Percentiles rank a stretch among this genome's conserved stretches.
These are phyloP conservation scores for Macrophya annulata DNA, from an alignment of 2,888 invertebrate genomes.

Conservation along the genomic window DNA sequence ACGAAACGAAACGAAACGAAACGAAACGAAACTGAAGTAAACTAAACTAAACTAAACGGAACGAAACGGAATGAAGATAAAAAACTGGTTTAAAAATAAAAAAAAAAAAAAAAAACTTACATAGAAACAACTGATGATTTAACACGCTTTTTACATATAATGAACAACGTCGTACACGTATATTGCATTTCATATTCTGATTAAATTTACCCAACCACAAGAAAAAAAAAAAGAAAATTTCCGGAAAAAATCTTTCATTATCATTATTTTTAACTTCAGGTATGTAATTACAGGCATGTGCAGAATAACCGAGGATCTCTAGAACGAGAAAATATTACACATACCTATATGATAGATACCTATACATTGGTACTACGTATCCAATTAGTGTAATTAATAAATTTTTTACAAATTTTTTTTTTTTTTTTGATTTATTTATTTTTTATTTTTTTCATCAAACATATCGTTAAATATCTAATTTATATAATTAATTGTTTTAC, in stretches of 20 bases:
- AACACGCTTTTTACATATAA: background rate
- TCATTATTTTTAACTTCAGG: background rate
- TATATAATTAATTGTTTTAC: background rate
- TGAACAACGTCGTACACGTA: background rate
- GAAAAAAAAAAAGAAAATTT: background rate
- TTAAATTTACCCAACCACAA: background rate
- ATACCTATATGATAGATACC: background rate
- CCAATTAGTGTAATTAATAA: background rate
- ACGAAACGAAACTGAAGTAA: background rate
- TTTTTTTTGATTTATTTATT: no score
- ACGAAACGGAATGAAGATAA: background rate
- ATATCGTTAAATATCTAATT: background rate
- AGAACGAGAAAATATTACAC: background rate
- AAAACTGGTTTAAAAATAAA: background rate
- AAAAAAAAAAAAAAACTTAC: background rate
- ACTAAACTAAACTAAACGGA: conserved; percentile 12
- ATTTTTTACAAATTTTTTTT: background rate
- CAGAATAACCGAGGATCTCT: background rate
- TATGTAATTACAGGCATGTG: background rate
- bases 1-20: conserved; percentile 4
- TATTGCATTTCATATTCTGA: background rate
- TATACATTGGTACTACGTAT: background rate
- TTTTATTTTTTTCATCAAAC: no score
- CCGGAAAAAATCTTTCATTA: background rate
- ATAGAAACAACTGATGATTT: conserved; percentile 17